phyloP scores from a whole-genome alignment of 2,888 invertebrate species.

The Cremastinae sp. region DNA sequence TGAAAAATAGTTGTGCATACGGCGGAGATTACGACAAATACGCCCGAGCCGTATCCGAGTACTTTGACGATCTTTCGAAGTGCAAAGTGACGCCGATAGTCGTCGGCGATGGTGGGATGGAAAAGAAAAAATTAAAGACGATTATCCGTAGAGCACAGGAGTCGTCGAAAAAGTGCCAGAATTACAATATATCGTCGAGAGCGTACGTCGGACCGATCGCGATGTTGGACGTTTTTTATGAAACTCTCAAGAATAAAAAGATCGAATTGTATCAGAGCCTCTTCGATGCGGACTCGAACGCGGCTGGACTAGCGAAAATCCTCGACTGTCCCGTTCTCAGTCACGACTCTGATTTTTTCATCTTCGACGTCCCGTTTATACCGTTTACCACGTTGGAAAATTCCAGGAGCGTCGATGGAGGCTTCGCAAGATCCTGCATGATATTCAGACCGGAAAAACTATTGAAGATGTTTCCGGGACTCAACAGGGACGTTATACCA shows the following conservation, averaged over 20 bases:
- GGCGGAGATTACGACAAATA: conserved; percentile 93
- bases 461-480: conserved; percentile 84
- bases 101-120: conserved; percentile 90
- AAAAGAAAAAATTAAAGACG: conserved; percentile 87
- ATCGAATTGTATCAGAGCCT: conserved; percentile 88
- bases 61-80: conserved; percentile 86
- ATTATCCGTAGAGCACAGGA: conserved; percentile 83
- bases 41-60: conserved; percentile 84
- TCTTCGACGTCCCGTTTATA: conserved; percentile 92
- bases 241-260: conserved; percentile 82
- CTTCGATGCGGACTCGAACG: conserved; percentile 94
- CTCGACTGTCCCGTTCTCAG: conserved; percentile 93
- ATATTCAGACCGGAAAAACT: conserved; percentile 88
- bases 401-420: conserved; percentile 72
- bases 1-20: conserved; percentile 86
- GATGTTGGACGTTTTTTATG: too few species aligned
- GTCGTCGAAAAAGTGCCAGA: conserved; percentile 80
- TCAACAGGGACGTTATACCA: conserved; percentile 87
- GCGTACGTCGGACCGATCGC: conserved; percentile 81
- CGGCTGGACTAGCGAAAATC: conserved; percentile 90
- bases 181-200: conserved; percentile 80
- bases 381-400: conserved; percentile 87
- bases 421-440: conserved; percentile 84
- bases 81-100: conserved; percentile 89
- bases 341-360: conserved; percentile 96